Evolutionary conservation across 1,140 invertebrate genomes (phyloP).

Genomic region (Cyphomyrmex costatus): DNA sequence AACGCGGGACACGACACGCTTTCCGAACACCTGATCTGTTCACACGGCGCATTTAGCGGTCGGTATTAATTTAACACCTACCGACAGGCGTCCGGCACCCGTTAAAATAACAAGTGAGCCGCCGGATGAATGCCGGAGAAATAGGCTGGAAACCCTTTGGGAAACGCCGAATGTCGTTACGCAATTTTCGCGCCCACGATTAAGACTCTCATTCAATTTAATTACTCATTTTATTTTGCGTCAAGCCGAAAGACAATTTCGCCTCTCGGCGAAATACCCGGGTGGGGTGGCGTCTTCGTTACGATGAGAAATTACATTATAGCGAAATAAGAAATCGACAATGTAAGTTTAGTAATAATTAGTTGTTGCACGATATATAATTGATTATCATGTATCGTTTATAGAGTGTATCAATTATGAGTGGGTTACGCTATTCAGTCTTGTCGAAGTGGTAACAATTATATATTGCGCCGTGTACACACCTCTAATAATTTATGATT

Average conservation of each 20-base stretch:
- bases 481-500: slow-evolving; percentile 65
- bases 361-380: slow-evolving; percentile 45
- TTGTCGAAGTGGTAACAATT: slow-evolving; percentile 65
- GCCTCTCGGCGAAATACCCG: too few relatives aligned
- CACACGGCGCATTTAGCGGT: slow-evolving; percentile 74
- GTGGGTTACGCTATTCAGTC: slow-evolving; percentile 60
- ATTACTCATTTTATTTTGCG: slow-evolving; percentile 42
- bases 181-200: slow-evolving; percentile 48
- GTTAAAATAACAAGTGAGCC: slow-evolving; percentile 73
- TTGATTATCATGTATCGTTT: slow-evolving; percentile 60
- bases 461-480: slow-evolving; percentile 61
- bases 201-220: slow-evolving; percentile 51
- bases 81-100: slow-evolving; percentile 54
- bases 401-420: slow-evolving; percentile 65
- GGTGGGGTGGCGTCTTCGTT: background rate
- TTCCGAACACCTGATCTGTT: slow-evolving; percentile 73
- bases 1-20: slow-evolving; percentile 73
- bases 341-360: slow-evolving; percentile 55
- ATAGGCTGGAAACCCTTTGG: slow-evolving; percentile 61
- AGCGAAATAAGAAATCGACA: slow-evolving; percentile 52
- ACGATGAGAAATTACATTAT: slow-evolving; percentile 9
- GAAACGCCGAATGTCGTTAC: slow-evolving; percentile 59
- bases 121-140: slow-evolving; percentile 48
- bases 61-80: slow-evolving; percentile 75
- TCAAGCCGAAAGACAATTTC: too few relatives aligned